A percentile compares a stretch with the other conserved stretches of the same genome.
These are phyloP conservation scores for Hemicordylus capensis DNA, from an alignment of 2,113 vertebrate species.

Conservation along the genomic window DNA sequence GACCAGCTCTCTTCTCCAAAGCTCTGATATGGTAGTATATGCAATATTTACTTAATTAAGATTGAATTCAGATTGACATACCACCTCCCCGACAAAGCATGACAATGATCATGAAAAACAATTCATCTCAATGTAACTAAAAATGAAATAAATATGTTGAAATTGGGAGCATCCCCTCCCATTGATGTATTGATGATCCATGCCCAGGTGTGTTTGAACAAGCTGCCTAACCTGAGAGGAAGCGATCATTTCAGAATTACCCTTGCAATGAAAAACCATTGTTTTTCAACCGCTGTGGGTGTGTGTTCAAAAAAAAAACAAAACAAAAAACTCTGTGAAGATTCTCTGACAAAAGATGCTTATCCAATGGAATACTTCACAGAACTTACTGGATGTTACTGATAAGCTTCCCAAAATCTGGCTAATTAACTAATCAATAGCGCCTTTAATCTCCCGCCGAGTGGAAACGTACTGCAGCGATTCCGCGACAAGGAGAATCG, in stretches of 20 bases:
- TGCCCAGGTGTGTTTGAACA: not conserved
- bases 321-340: not conserved
- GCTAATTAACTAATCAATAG: slow-evolving; percentile 57
- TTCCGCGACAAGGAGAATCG: slow-evolving; percentile 35
- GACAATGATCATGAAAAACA: too few relatives aligned
- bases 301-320: too few relatives aligned
- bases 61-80: too few relatives aligned
- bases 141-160: too few relatives aligned
- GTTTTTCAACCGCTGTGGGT: too few relatives aligned
- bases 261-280: not conserved
- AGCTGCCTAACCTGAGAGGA: not conserved
- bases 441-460: slow-evolving; percentile 36
- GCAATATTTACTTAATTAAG: too few relatives aligned
- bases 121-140: too few relatives aligned
- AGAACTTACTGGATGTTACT: not conserved
- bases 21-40: too few relatives aligned
- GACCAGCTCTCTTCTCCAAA: too few relatives aligned
- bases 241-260: not conserved
- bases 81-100: too few relatives aligned
- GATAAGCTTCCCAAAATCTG: slow-evolving; percentile 37
- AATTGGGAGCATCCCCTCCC: too few relatives aligned
- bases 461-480: not conserved
- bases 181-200: not conserved
- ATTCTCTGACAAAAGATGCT: not conserved
- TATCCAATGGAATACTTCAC: not conserved